These are phyloP conservation scores for Pyrrhia umbra DNA, from an alignment of 2,888 invertebrate genomes.

Conservation along the genomic window DNA sequence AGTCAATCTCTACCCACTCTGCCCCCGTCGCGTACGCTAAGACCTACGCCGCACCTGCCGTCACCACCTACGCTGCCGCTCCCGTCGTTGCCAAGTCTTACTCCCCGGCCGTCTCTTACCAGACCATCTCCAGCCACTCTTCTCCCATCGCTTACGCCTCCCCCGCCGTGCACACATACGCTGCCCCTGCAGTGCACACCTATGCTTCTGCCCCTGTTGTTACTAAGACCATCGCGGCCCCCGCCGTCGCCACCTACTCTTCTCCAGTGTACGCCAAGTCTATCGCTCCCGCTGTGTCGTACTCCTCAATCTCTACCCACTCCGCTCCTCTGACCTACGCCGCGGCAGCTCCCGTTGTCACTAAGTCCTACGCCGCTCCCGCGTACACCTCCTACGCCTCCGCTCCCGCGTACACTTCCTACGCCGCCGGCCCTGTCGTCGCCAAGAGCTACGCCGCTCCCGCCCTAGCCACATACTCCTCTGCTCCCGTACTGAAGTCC, in stretches of 20 bases:
- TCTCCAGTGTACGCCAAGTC: constrained; percentile 63
- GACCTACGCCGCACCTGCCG: constrained; percentile 72
- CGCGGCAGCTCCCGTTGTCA: constrained; percentile 87
- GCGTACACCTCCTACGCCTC: constrained; percentile 73
- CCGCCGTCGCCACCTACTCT: constrained; percentile 67
- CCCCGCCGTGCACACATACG: constrained; percentile 65
- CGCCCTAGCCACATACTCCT: constrained; percentile 73
- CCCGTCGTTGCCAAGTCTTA: constrained; percentile 78
- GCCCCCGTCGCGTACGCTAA: constrained; percentile 75
- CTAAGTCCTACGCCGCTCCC: constrained; percentile 85
- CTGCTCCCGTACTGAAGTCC: constrained; percentile 66
- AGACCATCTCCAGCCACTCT: constrained; percentile 76
- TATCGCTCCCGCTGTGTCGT: constrained; percentile 69
- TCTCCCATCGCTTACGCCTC: constrained; percentile 68
- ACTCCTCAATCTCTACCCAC: constrained; percentile 76
- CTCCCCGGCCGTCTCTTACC: constrained; percentile 73
- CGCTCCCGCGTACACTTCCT: constrained; percentile 59
- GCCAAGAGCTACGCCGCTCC: constrained; percentile 70
- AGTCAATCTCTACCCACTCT: constrained; percentile 74
- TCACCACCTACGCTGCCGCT: constrained; percentile 65
- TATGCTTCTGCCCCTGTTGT: constrained; percentile 69
- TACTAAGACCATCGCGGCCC: constrained; percentile 63
- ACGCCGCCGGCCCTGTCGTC: constrained; percentile 65
- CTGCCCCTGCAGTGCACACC: constrained; percentile 68
- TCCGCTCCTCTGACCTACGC: constrained; percentile 69